Percentiles rank a stretch among this genome's conserved stretches.
These are phyloP conservation scores for Gerosis bhagava DNA, from an alignment of 2,888 invertebrate genomes.

Conservation along the genomic window DNA sequence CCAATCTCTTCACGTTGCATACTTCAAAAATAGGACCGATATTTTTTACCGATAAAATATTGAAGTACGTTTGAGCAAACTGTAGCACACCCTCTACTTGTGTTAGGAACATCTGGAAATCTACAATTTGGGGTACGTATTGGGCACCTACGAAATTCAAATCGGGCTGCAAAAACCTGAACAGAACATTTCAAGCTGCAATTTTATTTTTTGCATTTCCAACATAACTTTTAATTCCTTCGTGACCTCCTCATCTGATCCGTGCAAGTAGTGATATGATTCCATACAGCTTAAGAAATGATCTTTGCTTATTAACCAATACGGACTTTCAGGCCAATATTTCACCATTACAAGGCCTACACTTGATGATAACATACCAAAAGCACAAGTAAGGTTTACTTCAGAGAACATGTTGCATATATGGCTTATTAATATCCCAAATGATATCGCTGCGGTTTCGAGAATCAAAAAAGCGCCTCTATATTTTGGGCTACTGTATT, in stretches of 20 bases:
- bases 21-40: too few species aligned
- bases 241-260: constrained; percentile 15
- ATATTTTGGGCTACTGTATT: constrained; percentile 17
- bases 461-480: constrained; percentile 18
- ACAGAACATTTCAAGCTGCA: constrained; percentile 19
- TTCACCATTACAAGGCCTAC: constrained; percentile 5
- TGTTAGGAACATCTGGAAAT: too few species aligned
- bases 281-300: constrained; percentile 19
- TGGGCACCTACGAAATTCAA: too few species aligned
- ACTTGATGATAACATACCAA: constrained; percentile 15
- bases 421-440: constrained; percentile 19
- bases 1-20: too few species aligned
- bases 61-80: too few species aligned
- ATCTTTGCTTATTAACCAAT: constrained; percentile 18
- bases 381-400: constrained; percentile 9
- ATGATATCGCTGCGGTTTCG: constrained; percentile 18
- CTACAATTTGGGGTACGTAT: too few species aligned
- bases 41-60: too few species aligned
- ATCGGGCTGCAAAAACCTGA: too few species aligned
- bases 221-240: constrained; percentile 18
- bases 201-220: constrained; percentile 20
- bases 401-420: constrained; percentile 16
- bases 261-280: constrained; percentile 13
- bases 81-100: too few species aligned
- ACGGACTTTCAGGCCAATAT: constrained; percentile 17